Base-by-base conservation (phyloP, 2,113 vertebrate species). In the Theristicus caerulescens region DNA sequence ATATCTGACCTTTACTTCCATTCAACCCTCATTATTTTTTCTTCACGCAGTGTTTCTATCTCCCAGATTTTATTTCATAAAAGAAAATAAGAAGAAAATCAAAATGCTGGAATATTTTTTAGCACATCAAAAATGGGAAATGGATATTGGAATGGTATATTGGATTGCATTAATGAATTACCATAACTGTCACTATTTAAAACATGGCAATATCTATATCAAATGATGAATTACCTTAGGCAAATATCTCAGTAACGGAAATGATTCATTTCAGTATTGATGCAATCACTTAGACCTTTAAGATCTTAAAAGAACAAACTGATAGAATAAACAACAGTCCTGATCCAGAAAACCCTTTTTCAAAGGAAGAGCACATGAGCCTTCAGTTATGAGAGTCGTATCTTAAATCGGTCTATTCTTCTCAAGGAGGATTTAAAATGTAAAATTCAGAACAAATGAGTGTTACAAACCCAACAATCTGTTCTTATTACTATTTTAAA, bases 1-100 rank as follows among this genome's bases (percentile, higher is more conserved):
- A 94, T 94, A 98, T 96, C 95, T 98, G 97, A 98, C 96, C 96
- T 97, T 98, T 97, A 96, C 95, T 98, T 97, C 97, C 92, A 96
- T 97, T 97, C 96, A 98, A 97, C 88, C 95, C 96, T 98, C 97
- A 98, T 98, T 98, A 98, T 97, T 97, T 97, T 97, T 93, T 93
- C 91, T 97, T 95, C 96, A 97, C 94, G 93, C 97, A 96, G 97
- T 98, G 98, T 98, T 98, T 97, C 96, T 86, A 96, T 96, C 93
- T 95, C 95, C 86, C 52, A 97, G 86, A 97, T 96, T 96, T 79
- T 96, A 97, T 91, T 96, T 96, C 71, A 86, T 92, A 93, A 96
- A 97, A 94, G 79, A 97, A 98, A 98, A 97, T 96, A 89, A 91
- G 71, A 94, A 85, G 73, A 91, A 95, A 94, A 96, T 90, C 87